Evolutionary conservation across 2,113 vertebrate species (phyloP).

Genomic region (Salvelinus namaycush): DNA sequence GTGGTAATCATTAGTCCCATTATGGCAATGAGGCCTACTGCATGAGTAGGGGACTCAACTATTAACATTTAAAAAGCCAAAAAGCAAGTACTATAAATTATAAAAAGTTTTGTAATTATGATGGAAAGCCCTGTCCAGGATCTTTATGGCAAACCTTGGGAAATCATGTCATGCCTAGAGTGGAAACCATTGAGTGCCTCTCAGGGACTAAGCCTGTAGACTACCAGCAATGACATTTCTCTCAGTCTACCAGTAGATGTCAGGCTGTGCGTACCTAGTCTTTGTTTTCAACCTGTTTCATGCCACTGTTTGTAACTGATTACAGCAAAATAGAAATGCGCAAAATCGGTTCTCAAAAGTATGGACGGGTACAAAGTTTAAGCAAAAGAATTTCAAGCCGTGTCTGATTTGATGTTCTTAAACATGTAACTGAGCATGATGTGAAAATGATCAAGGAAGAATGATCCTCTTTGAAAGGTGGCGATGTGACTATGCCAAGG

Average conservation of each 20-base stretch:
- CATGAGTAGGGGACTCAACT: too few species aligned
- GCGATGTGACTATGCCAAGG: background rate
- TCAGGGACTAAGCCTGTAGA: too few species aligned
- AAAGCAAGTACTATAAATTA: too few species aligned
- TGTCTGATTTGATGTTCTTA: too few species aligned
- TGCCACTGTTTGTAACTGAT: background rate
- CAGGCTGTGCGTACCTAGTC: conserved; percentile 13
- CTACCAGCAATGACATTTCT: background rate
- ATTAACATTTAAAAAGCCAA: too few species aligned
- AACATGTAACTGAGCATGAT: background rate
- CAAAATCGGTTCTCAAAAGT: background rate
- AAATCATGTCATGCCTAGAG: background rate
- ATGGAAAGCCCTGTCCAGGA: background rate
- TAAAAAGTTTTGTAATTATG: too few species aligned
- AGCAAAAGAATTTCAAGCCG: too few species aligned
- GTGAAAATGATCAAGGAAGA: background rate
- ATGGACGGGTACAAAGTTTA: too few species aligned
- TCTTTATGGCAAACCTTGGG: conserved; percentile 17
- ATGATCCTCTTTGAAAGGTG: background rate
- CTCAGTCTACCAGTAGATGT: conserved; percentile 24
- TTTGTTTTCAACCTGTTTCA: background rate
- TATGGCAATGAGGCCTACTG: too few species aligned
- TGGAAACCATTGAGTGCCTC: background rate
- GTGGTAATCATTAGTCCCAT: too few species aligned
- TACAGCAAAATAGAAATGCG: background rate